Conservation (phyloP, 1,140 invertebrate genomes). For the Nixonia krombeini region DNA sequence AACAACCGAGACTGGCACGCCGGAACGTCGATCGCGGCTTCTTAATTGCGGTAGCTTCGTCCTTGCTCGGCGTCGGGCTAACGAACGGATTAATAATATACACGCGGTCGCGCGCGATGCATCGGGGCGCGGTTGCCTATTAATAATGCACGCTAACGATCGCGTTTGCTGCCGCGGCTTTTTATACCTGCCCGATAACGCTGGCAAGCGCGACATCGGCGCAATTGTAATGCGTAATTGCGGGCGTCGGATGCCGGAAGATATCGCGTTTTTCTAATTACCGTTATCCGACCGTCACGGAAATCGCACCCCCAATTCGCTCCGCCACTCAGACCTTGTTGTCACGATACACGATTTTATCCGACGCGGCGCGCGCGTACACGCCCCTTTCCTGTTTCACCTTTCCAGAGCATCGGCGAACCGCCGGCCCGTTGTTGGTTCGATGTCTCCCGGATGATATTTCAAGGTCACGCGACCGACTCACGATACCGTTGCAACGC, state of each 20-base stretch:
- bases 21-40: background rate
- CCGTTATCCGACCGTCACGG: slow-evolving; percentile 30
- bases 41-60: slow-evolving; percentile 1
- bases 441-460: no score
- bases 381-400: slow-evolving; percentile 33
- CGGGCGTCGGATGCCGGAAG: slow-evolving; percentile 30
- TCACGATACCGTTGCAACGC: no score
- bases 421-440: no score
- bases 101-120: slow-evolving; percentile 13
- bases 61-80: no score
- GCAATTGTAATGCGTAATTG: slow-evolving; percentile 50
- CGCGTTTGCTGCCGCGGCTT: slow-evolving; percentile 19
- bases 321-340: slow-evolving; percentile 17
- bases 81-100: slow-evolving; percentile 20
- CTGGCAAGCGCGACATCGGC: slow-evolving; percentile 4
- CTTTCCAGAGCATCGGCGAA: no score
- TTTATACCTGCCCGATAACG: slow-evolving; percentile 29
- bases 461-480: no score
- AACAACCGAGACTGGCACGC: no score
- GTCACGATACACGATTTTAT: slow-evolving; percentile 53
- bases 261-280: slow-evolving; percentile 50
- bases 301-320: slow-evolving; percentile 2
- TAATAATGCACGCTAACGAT: slow-evolving; percentile 27
- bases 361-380: slow-evolving; percentile 48
- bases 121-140: slow-evolving; percentile 21